Percentiles rank a stretch among this genome's conserved stretches.
Conservation (phyloP, 2,888 invertebrate species). For the Ornithoptera alexandrae region DNA sequence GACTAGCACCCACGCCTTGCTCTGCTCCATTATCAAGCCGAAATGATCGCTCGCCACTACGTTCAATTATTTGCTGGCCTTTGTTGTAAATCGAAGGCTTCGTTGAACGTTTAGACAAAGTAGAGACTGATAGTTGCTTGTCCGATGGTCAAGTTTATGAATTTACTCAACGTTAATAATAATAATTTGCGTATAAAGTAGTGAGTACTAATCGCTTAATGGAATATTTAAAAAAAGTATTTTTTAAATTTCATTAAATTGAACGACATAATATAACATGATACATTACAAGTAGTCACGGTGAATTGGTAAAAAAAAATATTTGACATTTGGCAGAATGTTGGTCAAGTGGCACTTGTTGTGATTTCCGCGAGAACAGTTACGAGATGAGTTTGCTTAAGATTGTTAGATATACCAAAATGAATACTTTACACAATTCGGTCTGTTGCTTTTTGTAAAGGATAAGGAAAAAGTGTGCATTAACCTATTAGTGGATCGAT, state of each 20-base stretch:
- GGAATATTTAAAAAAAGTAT: no score
- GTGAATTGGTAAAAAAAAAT: slow-evolving; percentile 29
- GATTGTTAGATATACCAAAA: slow-evolving; percentile 24
- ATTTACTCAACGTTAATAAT: not conserved
- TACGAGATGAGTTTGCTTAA: slow-evolving; percentile 24
- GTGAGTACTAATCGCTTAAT: no score
- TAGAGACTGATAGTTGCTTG: slow-evolving; percentile 14
- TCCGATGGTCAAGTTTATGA: slow-evolving; percentile 25
- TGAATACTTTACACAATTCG: slow-evolving; percentile 20
- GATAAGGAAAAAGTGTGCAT: slow-evolving; percentile 10
- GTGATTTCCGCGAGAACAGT: slow-evolving; percentile 41
- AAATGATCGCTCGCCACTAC: slow-evolving; percentile 61
- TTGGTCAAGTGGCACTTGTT: slow-evolving; percentile 47
- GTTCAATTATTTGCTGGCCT: slow-evolving; percentile 49
- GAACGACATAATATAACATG: not conserved
- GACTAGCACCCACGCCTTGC: slow-evolving; percentile 66
- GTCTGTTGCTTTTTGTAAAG: slow-evolving; percentile 3
- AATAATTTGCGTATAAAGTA: not conserved
- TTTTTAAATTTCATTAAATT: no score
- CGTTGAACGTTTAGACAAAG: slow-evolving; percentile 14
- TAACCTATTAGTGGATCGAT: slow-evolving; percentile 7
- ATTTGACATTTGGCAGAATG: slow-evolving; percentile 36
- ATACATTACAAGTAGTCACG: slow-evolving; percentile 11
- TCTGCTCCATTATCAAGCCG: slow-evolving; percentile 67
- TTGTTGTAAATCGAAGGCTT: slow-evolving; percentile 39